phyloP scores from a whole-genome alignment of 2,113 vertebrate genomes.

The Piaya cayana region DNA sequence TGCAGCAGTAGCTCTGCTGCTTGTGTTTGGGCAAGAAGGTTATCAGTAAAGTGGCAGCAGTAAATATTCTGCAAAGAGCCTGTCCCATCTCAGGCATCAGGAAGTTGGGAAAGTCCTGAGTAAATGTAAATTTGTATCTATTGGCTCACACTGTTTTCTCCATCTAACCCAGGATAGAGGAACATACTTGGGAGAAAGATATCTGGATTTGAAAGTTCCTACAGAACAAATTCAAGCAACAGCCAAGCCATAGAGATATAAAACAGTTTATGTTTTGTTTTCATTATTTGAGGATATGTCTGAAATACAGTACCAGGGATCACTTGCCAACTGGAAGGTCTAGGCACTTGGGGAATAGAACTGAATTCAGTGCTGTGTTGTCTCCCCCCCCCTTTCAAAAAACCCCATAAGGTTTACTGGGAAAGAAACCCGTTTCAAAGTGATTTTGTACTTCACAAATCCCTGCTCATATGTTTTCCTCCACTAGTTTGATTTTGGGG shows the following conservation, averaged over 20 bases:
- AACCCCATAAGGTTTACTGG: not conserved
- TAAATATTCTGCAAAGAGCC: not conserved
- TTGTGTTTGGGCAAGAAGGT: not conserved
- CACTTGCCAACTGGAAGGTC: not conserved
- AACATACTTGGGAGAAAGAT: not conserved
- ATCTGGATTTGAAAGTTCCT: not conserved
- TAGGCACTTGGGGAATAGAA: not conserved
- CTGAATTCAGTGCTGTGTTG: not conserved
- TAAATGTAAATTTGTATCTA: fast-evolving
- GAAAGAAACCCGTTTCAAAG: not conserved
- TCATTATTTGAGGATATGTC: not conserved
- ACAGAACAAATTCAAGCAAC: not conserved
- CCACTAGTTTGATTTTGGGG: not conserved
- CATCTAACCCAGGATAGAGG: not conserved
- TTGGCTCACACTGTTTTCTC: fast-evolving
- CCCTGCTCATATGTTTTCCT: not conserved
- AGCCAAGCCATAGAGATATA: not conserved
- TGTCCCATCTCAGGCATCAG: not conserved
- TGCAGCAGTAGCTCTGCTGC: not conserved
- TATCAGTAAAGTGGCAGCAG: not conserved
- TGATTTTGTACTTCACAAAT: constrained; percentile 6
- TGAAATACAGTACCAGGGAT: not conserved
- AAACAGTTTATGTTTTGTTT: not conserved
- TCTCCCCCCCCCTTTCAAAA: not conserved
- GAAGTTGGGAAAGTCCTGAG: not conserved